Evolutionary conservation across 2,888 invertebrate species (phyloP).

Genomic region (Drosophila colorata): DNA sequence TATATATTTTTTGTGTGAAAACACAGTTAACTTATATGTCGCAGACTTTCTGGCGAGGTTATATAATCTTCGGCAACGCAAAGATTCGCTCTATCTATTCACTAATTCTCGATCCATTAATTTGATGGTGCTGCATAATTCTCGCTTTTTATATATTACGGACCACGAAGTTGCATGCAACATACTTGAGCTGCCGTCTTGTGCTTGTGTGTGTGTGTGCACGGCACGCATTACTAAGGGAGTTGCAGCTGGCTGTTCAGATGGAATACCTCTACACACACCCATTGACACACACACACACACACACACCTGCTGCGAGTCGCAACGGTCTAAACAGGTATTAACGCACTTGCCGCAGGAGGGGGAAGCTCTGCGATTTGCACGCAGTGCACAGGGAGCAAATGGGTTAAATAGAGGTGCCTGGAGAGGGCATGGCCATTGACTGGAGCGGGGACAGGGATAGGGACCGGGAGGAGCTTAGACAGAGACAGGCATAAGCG

Average conservation of each 20-base stretch:
- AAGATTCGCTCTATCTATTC: too few relatives aligned
- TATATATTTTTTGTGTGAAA: too few relatives aligned
- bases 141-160: constrained; percentile 35
- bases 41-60: too few relatives aligned
- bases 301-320: not conserved
- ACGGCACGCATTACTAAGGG: not conserved
- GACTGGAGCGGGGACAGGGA: not conserved
- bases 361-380: not conserved
- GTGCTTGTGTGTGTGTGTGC: not conserved
- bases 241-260: constrained; percentile 24
- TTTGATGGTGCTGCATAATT: not conserved
- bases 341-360: constrained; percentile 31
- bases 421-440: not conserved
- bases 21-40: too few relatives aligned
- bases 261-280: constrained; percentile 8
- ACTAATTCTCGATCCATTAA: too few relatives aligned
- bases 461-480: not conserved
- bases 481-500: constrained; percentile 37
- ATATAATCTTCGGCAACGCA: too few relatives aligned
- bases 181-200: not conserved
- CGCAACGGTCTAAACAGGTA: constrained; percentile 38
- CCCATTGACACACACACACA: not conserved
- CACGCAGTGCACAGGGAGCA: not conserved
- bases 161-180: constrained; percentile 14
- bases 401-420: not conserved